Evolutionary conservation across 2,797 vertebrate species (phyloP), one percentile per base, ranked within the genome.

Genomic region (Synaphobranchus kaupii): DNA sequence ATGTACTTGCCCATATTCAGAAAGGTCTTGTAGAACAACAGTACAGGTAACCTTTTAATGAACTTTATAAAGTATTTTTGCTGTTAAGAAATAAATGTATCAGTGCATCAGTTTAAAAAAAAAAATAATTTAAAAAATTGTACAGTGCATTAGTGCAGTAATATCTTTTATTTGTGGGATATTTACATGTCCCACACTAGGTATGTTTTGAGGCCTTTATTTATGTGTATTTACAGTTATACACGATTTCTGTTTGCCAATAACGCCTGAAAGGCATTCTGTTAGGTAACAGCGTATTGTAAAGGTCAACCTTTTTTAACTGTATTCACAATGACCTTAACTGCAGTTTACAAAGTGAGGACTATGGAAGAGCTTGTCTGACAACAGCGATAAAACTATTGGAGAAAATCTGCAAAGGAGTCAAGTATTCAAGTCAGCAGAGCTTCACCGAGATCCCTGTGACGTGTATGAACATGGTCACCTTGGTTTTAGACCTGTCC

Each of bases 381-480:
- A 39, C 1, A 31, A 88, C 88, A 83, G 91, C 95, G 84, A 91
- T 96, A 82, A 95, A 81, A 73, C 91, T 99, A 48, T 94, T 98
- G 0, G 87, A 94, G 10, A 93, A 66, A n/a, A 39, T 95, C 87
- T 98, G 98, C 92, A 92, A 12, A 9, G 31, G 0, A 0, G 0
- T 94, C 22, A 88, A 50, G 86, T 50, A 22, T 0, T 0, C 0
- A 4, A 48, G 1, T 0, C 6, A 20, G 8, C 15, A 0, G 0
- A 0, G 0, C 0, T 66, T 0, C 0, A 84, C 50, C n/a, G 22
- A 78, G 0, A 84, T 96, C 81, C 95, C 96, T 13, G 93, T 94
- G 44, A 44, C 93, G 15, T 94, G 94, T 87, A 91, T 95, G 90
- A 92, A 93, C 88, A 88, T 96, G 44, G 92, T 96, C 48, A 91